These are phyloP conservation scores for Aptenodytes forsteri DNA, from an alignment of 2,113 vertebrate genomes.

Conservation along the genomic window DNA sequence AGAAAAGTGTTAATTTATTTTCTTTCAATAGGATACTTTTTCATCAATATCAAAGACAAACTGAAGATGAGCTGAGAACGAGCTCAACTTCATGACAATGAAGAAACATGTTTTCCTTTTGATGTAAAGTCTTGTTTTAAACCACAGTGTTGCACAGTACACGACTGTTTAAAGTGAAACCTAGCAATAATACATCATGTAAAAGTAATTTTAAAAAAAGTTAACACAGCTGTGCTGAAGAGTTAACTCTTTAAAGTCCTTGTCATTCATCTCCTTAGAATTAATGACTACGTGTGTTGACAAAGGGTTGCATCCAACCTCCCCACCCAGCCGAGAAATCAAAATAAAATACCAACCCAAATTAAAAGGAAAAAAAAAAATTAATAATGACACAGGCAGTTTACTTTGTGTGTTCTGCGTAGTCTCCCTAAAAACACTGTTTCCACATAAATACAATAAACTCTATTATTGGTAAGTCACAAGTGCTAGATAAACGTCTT, in stretches of 20 bases:
- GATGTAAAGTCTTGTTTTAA: constrained; percentile 46
- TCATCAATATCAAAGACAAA: constrained; percentile 86
- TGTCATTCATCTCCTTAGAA: not conserved
- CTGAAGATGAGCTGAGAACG: constrained; percentile 77
- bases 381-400: constrained; percentile 62
- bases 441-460: constrained; percentile 90
- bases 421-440: constrained; percentile 80
- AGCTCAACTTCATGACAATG: constrained; percentile 65
- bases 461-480: constrained; percentile 81
- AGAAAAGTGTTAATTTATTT: constrained; percentile 73
- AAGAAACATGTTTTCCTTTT: constrained; percentile 60
- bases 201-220: constrained; percentile 54
- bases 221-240: constrained; percentile 54
- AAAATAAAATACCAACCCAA: constrained; percentile 37
- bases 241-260: constrained; percentile 40
- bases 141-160: constrained; percentile 67
- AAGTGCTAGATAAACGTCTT: constrained; percentile 84
- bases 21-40: constrained; percentile 88
- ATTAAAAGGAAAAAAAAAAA: not conserved
- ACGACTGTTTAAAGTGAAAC: constrained; percentile 60
- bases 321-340: constrained; percentile 27
- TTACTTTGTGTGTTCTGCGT: constrained; percentile 64
- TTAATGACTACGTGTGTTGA: not conserved
- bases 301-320: constrained; percentile 7
- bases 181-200: constrained; percentile 30